phyloP scores from a whole-genome alignment of 2,113 vertebrate genomes.

The Parotia lawesii region DNA sequence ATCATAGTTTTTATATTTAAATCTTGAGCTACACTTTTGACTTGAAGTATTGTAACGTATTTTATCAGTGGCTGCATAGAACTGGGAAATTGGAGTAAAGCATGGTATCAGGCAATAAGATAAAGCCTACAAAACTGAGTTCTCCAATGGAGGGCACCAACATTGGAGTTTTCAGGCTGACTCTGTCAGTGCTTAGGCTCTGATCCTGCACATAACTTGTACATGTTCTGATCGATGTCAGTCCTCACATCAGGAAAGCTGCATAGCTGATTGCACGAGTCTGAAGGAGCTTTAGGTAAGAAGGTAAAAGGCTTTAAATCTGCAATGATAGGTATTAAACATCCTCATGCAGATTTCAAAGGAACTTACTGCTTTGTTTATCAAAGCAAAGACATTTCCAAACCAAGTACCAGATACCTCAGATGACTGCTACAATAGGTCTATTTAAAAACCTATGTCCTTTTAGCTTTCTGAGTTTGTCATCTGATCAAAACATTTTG shows the following conservation, averaged over 20 bases:
- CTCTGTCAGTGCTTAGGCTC: neutral
- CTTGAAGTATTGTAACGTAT: slow-evolving; percentile 60
- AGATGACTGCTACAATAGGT: slow-evolving; percentile 28
- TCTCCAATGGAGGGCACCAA: neutral
- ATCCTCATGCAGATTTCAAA: slow-evolving; percentile 24
- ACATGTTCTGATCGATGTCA: neutral
- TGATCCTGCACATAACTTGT: neutral
- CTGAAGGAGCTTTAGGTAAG: slow-evolving; percentile 16
- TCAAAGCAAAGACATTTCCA: slow-evolving; percentile 47
- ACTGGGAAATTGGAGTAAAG: neutral
- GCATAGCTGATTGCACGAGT: neutral
- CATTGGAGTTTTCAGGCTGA: neutral
- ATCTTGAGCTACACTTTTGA: slow-evolving; percentile 66
- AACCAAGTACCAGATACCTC: slow-evolving; percentile 34
- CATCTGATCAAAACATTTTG: slow-evolving; percentile 67
- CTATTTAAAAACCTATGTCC: slow-evolving; percentile 37
- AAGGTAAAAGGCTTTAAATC: slow-evolving; percentile 66
- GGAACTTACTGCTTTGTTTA: slow-evolving; percentile 48
- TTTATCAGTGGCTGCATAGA: slow-evolving; percentile 21
- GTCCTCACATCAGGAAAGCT: neutral
- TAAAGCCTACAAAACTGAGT: neutral
- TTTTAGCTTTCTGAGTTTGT: slow-evolving; percentile 57
- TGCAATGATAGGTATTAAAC: slow-evolving; percentile 25
- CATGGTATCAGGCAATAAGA: neutral
- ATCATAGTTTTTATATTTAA: slow-evolving; percentile 79